Evolutionary conservation across 1,140 invertebrate genomes (phyloP), one percentile per base, ranked within the genome.

Genomic region (Hyles euphorbiae): DNA sequence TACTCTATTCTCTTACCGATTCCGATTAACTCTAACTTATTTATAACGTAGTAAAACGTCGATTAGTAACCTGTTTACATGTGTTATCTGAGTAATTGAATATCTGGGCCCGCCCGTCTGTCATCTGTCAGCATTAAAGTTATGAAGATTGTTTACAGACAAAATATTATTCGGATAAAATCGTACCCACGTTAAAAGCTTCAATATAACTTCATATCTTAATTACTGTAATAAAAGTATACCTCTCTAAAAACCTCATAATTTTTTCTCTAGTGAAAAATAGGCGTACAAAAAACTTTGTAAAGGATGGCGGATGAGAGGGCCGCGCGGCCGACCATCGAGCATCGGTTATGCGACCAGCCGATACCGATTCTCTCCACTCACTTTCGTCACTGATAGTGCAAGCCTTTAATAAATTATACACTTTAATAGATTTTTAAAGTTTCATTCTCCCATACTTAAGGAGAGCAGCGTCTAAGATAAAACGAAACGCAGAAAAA

Each of bases 201-300:
- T 68, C 64, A 70, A 73, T 71, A 79, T 76, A 70, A 81, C 56
- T 68, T 64, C 67, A 74, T 87, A 87, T 87, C 83, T 87, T 76
- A 87, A 87, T 83, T 81, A 80, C 79, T 72, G 70, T 76, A 82
- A 83, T 87, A 87, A 83, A 83, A 77, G 72, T 73, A 81, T 75
- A 75, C 72, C 60, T 73, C 60, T 67, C 67, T 76, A 72, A 70
- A 77, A 86, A 79, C 70, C 76, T 83, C 74, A 85, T 83, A 82
- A 79, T 67, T 82, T 79, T 74, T 75, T 74, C 67, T 66, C 56
- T 58, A 73, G 71, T 78, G 75, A 82, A 86, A 83, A 77, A 78
- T 79, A 65, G 72, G 63, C 63, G 59, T 51, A 74, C 68, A 74
- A 76, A 81, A 82, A 82, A 76, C 74, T 78, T 78, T 72, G 73